A percentile compares a stretch with the other conserved stretches of the same genome.
These are phyloP conservation scores for Mormyrus hasselquistii DNA, from an alignment of 2,797 vertebrate genomes.

Conservation along the genomic window DNA sequence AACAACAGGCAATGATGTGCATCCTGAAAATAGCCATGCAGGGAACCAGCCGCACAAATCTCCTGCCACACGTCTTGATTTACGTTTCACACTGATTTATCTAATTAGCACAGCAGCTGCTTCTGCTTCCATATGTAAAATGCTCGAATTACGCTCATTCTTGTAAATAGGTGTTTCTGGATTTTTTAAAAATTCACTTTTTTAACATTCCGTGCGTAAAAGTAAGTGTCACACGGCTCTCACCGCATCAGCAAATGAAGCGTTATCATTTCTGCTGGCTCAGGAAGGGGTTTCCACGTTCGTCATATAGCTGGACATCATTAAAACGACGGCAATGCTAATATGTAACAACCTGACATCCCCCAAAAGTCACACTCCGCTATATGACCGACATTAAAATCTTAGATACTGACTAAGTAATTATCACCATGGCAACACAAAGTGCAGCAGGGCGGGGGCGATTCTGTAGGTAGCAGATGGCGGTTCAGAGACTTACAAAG, in stretches of 20 bases:
- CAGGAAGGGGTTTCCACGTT: neutral
- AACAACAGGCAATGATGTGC: neutral
- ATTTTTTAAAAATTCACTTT: neutral
- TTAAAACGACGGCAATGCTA: neutral
- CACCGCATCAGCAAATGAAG: neutral
- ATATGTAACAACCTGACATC: neutral
- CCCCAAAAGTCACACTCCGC: neutral
- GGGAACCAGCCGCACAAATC: neutral
- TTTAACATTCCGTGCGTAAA: neutral
- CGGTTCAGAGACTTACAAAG: conserved; percentile 45
- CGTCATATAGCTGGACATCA: neutral
- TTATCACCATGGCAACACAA: neutral
- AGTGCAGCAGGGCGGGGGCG: neutral
- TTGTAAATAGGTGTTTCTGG: neutral
- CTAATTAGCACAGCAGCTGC: neutral
- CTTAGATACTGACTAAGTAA: neutral
- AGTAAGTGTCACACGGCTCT: neutral
- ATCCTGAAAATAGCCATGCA: neutral
- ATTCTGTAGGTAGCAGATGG: neutral
- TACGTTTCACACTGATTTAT: neutral
- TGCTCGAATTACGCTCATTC: neutral
- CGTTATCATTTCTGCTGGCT: neutral
- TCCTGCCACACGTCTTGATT: neutral
- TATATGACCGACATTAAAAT: neutral
- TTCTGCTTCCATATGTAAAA: neutral